A percentile compares a stretch with the other conserved stretches of the same genome.
Conservation (phyloP, 2,888 invertebrate genomes). For the Liposcelis brunnea region DNA sequence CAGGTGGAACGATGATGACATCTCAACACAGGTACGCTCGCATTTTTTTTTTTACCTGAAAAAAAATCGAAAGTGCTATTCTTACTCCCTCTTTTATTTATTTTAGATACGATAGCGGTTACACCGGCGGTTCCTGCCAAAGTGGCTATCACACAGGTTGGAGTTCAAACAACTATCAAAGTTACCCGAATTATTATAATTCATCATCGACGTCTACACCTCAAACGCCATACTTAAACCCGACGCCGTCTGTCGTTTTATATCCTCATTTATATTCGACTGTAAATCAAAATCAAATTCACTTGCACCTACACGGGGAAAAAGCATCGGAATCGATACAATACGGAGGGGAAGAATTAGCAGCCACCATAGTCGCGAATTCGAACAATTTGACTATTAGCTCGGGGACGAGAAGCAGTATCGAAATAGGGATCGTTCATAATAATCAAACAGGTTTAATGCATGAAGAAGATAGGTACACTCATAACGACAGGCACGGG, state of each 20-base stretch:
- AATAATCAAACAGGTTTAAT: constrained; percentile 13
- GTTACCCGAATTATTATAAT: constrained; percentile 48
- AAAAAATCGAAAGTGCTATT: too few relatives aligned
- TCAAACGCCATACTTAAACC: constrained; percentile 40
- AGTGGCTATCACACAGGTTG: constrained; percentile 18
- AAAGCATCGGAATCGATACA: constrained; percentile 14
- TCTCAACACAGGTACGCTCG: too few relatives aligned
- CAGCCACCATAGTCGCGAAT: constrained; percentile 18
- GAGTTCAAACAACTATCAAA: constrained; percentile 41
- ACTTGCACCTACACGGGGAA: constrained; percentile 53
- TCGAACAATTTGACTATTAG: constrained; percentile 19
- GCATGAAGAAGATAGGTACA: constrained; percentile 16
- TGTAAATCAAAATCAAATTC: constrained; percentile 74
- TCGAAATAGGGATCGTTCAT: constrained; percentile 19
- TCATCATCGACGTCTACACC: constrained; percentile 31
- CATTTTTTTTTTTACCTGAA: too few relatives aligned
- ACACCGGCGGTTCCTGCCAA: constrained; percentile 25
- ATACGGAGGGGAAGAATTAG: constrained; percentile 16
- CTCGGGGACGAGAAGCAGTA: constrained; percentile 15
- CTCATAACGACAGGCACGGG: constrained; percentile 17
- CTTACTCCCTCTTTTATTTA: too few relatives aligned
- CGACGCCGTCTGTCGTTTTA: constrained; percentile 51
- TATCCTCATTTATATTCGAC: constrained; percentile 66
- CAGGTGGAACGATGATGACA: too few relatives aligned
- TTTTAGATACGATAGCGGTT: constrained; percentile 1